These are phyloP conservation scores for Campylomormyrus numenius DNA, from an alignment of 2,113 vertebrate genomes.

Conservation along the genomic window DNA sequence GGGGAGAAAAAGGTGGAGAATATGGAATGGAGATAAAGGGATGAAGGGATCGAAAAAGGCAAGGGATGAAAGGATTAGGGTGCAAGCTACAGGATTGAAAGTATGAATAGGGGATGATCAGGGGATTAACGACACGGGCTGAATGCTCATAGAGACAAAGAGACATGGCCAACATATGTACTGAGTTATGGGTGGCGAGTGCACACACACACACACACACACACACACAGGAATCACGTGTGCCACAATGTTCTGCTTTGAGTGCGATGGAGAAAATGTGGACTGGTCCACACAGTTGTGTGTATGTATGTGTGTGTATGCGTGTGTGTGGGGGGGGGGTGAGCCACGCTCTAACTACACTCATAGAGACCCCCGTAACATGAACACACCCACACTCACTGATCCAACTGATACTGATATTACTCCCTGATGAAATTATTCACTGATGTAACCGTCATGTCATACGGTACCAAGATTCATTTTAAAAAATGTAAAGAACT, in stretches of 20 bases:
- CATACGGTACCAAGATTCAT: background rate
- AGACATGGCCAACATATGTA: background rate
- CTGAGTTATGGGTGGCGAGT: background rate
- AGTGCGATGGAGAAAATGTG: background rate
- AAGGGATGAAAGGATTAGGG: slow-evolving; percentile 11
- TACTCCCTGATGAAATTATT: background rate
- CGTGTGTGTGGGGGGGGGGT: background rate
- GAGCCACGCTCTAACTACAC: background rate
- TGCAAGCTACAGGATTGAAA: slow-evolving; percentile 7
- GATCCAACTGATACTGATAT: background rate
- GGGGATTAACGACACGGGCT: slow-evolving; percentile 10
- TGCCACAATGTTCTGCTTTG: background rate
- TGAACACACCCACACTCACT: background rate
- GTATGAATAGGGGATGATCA: slow-evolving; percentile 21
- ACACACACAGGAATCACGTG: background rate
- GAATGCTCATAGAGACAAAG: background rate
- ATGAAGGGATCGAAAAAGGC: slow-evolving; percentile 6
- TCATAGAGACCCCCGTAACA: background rate
- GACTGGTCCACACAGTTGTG: background rate
- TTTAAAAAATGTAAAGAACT: background rate
- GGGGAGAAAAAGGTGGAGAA: background rate
- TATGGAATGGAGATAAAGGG: slow-evolving; percentile 6
- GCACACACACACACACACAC: background rate
- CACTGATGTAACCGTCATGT: background rate
- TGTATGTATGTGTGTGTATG: too few relatives aligned